Evolutionary conservation across 1,140 invertebrate species (phyloP).

Genomic region (Nylanderia fulva): DNA sequence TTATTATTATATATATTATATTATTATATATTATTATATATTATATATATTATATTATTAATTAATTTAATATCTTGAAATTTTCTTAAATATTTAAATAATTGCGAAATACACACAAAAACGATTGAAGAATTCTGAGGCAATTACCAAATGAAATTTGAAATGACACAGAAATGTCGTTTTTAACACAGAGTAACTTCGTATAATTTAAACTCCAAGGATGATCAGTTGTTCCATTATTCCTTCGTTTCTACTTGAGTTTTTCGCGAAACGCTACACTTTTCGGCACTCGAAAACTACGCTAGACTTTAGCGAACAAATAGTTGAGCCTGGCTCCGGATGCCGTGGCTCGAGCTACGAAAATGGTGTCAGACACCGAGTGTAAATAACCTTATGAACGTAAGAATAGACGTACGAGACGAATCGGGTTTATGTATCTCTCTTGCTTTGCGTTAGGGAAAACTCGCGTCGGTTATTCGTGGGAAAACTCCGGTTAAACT

Average conservation of each 20-base stretch:
- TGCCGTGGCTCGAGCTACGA: conserved; percentile 58
- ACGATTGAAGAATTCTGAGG: neutral
- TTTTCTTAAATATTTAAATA: neutral
- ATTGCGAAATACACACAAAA: neutral
- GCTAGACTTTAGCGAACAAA: conserved; percentile 55
- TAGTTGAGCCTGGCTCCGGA: conserved; percentile 61
- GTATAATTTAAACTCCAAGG: neutral
- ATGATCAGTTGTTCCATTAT: neutral
- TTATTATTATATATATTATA: no score
- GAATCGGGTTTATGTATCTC: conserved; percentile 70
- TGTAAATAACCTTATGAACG: conserved; percentile 77
- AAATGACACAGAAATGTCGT: neutral
- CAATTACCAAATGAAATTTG: neutral
- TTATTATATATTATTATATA: no score
- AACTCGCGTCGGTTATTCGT: neutral
- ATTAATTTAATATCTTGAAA: no score
- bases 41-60: no score
- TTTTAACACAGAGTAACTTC: neutral
- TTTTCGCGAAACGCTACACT: neutral
- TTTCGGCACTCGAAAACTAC: neutral
- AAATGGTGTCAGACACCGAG: conserved; percentile 74
- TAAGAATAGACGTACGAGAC: conserved; percentile 74
- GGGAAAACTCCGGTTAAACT: conserved; percentile 24
- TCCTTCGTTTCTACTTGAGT: neutral
- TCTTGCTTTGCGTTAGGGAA: conserved; percentile 50